Conservation (phyloP, 2,888 invertebrate species). For the Ashinkailepas kermadecensis region DNA sequence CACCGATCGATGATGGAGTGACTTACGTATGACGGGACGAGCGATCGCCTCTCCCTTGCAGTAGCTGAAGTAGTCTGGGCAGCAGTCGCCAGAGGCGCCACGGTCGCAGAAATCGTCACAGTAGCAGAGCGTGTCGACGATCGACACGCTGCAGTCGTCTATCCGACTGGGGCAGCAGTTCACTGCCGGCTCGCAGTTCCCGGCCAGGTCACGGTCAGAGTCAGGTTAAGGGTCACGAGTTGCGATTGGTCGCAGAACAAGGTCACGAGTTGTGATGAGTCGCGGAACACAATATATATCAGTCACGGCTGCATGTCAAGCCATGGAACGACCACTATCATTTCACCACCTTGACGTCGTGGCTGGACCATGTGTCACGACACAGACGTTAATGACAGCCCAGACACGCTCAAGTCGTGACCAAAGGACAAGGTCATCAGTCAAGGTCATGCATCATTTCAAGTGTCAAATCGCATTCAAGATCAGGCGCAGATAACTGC, state of each 20-base stretch:
- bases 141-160: conserved; percentile 73
- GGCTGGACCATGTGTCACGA: too few relatives aligned
- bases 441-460: too few relatives aligned
- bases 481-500: too few relatives aligned
- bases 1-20: background rate
- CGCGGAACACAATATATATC: too few relatives aligned
- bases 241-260: too few relatives aligned
- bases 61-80: conserved; percentile 69
- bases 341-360: too few relatives aligned
- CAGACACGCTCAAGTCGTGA: too few relatives aligned
- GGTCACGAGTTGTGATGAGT: background rate
- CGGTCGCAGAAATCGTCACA: conserved; percentile 89
- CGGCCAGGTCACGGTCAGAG: background rate
- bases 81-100: conserved; percentile 69
- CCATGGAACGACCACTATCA: background rate
- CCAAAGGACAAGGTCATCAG: too few relatives aligned
- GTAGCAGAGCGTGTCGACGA: conserved; percentile 79
- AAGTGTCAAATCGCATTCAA: too few relatives aligned
- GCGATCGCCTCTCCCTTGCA: conserved; percentile 52
- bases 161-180: conserved; percentile 64
- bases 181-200: background rate
- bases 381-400: too few relatives aligned
- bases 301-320: background rate
- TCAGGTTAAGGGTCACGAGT: background rate
- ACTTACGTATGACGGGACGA: conserved; percentile 30